Evolutionary conservation across 1,140 invertebrate species (phyloP).

Genomic region (Euura lappo): DNA sequence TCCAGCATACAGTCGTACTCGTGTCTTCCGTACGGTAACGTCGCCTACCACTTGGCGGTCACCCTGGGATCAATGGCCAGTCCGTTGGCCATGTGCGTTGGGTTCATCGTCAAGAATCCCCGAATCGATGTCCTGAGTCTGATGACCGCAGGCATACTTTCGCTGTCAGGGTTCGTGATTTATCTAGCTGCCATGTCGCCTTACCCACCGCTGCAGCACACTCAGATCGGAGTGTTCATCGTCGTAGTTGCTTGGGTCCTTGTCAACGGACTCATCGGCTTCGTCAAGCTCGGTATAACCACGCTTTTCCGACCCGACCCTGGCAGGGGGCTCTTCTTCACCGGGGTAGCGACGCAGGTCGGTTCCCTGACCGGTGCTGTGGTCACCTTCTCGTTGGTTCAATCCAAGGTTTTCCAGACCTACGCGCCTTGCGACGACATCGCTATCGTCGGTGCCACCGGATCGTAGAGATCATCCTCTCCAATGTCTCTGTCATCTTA

Average conservation of each 20-base stretch:
- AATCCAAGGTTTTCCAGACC: constrained; percentile 68
- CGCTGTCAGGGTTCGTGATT: constrained; percentile 71
- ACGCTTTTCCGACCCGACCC: constrained; percentile 66
- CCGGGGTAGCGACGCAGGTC: constrained; percentile 79
- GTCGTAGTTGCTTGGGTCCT: constrained; percentile 75
- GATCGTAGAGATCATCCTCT: too few relatives aligned
- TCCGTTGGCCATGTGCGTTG: constrained; percentile 81
- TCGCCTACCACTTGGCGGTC: constrained; percentile 82
- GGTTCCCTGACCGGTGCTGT: constrained; percentile 83
- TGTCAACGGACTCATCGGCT: constrained; percentile 74
- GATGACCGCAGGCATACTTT: constrained; percentile 60
- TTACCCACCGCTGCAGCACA: constrained; percentile 69
- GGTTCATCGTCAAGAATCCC: constrained; percentile 74
- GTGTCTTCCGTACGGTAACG: constrained; percentile 84
- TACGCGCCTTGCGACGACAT: constrained; percentile 43
- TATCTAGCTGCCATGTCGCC: constrained; percentile 78
- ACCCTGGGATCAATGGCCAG: constrained; percentile 84
- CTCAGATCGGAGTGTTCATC: constrained; percentile 66
- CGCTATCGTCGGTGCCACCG: neutral
- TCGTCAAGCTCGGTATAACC: constrained; percentile 83
- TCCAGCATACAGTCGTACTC: constrained; percentile 88
- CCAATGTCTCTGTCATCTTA: too few relatives aligned
- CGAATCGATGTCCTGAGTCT: constrained; percentile 64
- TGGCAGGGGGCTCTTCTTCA: constrained; percentile 71
- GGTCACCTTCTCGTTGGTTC: constrained; percentile 75